These are phyloP conservation scores for Peucedramus taeniatus DNA, from an alignment of 2,113 vertebrate species.

Conservation along the genomic window DNA sequence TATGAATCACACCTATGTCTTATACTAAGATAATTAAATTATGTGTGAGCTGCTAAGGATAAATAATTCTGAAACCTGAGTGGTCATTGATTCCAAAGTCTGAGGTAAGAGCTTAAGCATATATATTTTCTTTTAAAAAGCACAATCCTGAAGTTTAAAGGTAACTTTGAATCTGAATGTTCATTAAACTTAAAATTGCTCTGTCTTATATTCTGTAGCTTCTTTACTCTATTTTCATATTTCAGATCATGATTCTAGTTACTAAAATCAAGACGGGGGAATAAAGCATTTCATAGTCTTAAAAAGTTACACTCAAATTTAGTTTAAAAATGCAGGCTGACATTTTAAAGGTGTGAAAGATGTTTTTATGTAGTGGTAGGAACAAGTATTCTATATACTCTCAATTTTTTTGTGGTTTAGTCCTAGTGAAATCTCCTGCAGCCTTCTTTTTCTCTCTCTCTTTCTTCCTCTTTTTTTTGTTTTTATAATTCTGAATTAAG, in stretches of 20 bases:
- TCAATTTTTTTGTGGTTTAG: not conserved
- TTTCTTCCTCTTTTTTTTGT: not conserved
- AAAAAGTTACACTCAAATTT: not conserved
- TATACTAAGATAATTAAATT: not conserved
- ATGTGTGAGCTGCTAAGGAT: not conserved
- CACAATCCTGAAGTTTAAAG: not conserved
- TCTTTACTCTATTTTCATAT: not conserved
- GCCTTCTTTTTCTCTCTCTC: not conserved
- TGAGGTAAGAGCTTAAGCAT: not conserved
- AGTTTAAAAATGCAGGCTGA: not conserved
- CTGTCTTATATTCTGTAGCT: not conserved
- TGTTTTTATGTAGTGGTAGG: not conserved
- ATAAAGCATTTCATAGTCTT: not conserved
- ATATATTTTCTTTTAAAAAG: not conserved
- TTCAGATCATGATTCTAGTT: not conserved
- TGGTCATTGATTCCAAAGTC: not conserved
- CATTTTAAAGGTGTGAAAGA: not conserved
- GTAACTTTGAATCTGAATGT: not conserved
- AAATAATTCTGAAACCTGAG: not conserved
- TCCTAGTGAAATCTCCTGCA: not conserved
- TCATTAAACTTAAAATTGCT: not conserved
- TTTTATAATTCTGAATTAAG: not conserved
- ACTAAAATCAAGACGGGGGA: not conserved
- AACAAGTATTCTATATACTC: not conserved
- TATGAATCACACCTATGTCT: not conserved